Percentiles rank a stretch among this genome's conserved stretches.
Evolutionary conservation across 2,113 vertebrate species (phyloP).

Genomic region (Pollachius pollachius): DNA sequence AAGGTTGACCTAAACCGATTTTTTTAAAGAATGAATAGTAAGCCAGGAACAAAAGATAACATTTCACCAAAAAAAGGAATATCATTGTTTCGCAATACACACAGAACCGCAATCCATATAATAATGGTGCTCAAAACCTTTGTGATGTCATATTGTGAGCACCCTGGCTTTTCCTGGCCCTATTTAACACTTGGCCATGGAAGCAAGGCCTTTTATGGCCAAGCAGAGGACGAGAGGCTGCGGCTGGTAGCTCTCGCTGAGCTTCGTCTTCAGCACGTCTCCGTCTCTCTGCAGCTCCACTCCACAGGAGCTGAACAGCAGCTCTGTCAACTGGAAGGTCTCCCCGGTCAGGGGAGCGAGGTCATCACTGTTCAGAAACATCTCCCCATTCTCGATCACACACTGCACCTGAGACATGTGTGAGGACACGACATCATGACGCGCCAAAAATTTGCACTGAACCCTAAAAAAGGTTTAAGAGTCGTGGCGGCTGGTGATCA

Average conservation of each 20-base stretch:
- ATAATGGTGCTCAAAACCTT: no score
- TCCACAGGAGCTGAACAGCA: constrained; percentile 72
- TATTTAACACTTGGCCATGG: constrained; percentile 48
- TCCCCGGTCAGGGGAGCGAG: constrained; percentile 66
- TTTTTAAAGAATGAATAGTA: no score
- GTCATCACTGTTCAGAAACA: constrained; percentile 51
- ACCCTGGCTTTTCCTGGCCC: no score
- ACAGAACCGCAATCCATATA: no score
- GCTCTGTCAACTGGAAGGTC: constrained; percentile 60
- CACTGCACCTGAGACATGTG: constrained; percentile 69
- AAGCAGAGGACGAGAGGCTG: constrained; percentile 79
- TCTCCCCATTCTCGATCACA: constrained; percentile 52
- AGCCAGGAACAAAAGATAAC: no score
- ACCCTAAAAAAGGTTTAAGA: no score
- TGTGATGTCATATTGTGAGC: no score
- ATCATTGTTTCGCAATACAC: no score
- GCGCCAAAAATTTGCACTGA: background rate
- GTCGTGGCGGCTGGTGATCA: no score
- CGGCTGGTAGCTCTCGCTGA: constrained; percentile 48
- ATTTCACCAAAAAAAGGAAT: no score
- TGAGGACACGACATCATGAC: background rate
- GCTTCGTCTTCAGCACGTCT: constrained; percentile 63
- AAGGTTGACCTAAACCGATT: no score
- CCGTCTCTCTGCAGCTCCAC: constrained; percentile 72
- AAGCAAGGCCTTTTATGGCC: constrained; percentile 72